phyloP scores from a whole-genome alignment of 2,888 invertebrate genomes.

The Acanthococcus lagerstroemiae region DNA sequence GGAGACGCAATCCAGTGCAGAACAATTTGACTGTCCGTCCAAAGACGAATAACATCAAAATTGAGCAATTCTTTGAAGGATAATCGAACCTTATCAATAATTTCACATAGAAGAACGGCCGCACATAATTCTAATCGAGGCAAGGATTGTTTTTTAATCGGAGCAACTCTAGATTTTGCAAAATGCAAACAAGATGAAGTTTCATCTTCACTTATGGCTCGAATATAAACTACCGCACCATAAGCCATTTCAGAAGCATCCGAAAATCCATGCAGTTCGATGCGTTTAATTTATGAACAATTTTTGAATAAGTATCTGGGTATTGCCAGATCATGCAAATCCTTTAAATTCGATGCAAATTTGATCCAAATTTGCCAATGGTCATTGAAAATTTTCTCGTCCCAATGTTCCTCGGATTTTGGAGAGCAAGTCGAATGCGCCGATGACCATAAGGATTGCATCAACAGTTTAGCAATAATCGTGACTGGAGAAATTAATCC shows the following conservation, averaged over 20 bases:
- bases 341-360: not conserved
- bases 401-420: not conserved
- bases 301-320: not conserved
- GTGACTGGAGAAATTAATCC: not conserved
- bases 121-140: not conserved
- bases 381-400: not conserved
- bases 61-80: not conserved
- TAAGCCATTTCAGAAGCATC: not conserved
- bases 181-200: not conserved
- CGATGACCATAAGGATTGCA: not conserved
- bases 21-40: not conserved
- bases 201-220: not conserved
- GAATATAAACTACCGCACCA: not conserved
- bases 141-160: not conserved
- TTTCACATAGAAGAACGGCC: not conserved
- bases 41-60: not conserved
- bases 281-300: not conserved
- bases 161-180: not conserved
- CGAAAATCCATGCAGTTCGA: not conserved
- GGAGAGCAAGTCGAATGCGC: too few species aligned
- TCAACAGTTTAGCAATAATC: not conserved
- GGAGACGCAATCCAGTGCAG: not conserved
- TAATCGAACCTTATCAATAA: not conserved
- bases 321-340: not conserved
- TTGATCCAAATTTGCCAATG: not conserved